These are phyloP conservation scores for Andrena bucephala DNA, from an alignment of 2,888 invertebrate genomes.

Conservation along the genomic window DNA sequence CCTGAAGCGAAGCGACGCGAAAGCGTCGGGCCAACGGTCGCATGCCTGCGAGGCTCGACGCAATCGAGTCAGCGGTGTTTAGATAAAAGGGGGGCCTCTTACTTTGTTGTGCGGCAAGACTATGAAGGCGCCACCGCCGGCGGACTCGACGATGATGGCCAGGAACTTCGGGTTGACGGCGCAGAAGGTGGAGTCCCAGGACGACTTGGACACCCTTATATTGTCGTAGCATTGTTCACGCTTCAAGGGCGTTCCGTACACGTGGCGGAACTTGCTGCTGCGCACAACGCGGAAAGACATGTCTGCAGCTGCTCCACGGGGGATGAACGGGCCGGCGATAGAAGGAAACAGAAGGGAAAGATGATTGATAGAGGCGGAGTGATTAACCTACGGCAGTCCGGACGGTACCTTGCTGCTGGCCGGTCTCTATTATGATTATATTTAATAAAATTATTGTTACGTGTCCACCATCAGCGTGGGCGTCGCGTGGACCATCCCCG, in stretches of 20 bases:
- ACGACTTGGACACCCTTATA: constrained; percentile 98
- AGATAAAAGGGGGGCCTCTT: constrained; percentile 61
- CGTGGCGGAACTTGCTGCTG: constrained; percentile 99
- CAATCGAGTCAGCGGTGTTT: fast-evolving
- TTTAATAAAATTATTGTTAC: constrained; percentile 81
- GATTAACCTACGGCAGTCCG: constrained; percentile 55
- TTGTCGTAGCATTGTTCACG: constrained; percentile 99
- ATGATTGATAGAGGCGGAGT: background rate
- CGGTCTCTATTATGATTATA: constrained; percentile 68
- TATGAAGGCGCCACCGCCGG: constrained; percentile 98
- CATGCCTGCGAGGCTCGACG: no score
- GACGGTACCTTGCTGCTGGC: constrained; percentile 36
- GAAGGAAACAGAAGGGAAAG: constrained; percentile 20
- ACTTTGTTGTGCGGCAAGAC: constrained; percentile 97
- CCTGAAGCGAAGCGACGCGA: fast-evolving
- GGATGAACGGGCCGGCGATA: constrained; percentile 8
- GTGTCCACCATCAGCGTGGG: constrained; percentile 81
- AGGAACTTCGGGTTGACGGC: constrained; percentile 99
- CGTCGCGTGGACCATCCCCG: constrained; percentile 83
- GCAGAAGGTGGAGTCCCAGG: constrained; percentile 99
- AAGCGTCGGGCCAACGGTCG: no score
- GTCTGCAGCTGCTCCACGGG: constrained; percentile 74
- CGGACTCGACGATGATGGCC: constrained; percentile 98
- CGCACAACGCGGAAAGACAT: constrained; percentile 99
- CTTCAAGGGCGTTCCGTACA: constrained; percentile 95